Base-by-base conservation (phyloP, 2,113 vertebrate genomes). In the Chinchilla lanigera region DNA sequence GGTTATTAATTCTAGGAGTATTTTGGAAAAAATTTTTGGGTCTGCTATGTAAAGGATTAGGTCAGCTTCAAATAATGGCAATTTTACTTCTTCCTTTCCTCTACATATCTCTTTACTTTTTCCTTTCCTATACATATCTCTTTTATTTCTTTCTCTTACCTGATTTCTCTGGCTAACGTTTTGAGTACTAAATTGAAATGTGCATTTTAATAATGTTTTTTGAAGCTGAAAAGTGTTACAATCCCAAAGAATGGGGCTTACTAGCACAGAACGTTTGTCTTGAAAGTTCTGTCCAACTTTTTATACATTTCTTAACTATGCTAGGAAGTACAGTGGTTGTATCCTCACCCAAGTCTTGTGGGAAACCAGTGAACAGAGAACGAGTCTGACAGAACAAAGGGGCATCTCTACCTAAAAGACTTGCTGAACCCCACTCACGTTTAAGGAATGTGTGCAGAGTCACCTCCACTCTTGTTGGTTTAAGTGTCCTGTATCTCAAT, bases 171-270 rank as follows among this genome's bases (percentile, higher is more conserved):
- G 26, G 73, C 26, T 77, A 77, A 30, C 17, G 13, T 28, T 47
- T 47, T 8, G 13, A 77, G 22, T 47, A 77, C 44, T 30, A 77
- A 77, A 77, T 30, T 77, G 12, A 77, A 77, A 77, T 77, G 58
- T 78, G 2, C 8, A 38, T 88, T 88, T 96, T 93, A 81, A 44
- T 4, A 81, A 88, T n/a, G 9, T 81, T 95, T 7, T 81, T 8
- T 67, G 47, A 84, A 94, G 87, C 47, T n/a, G 24, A 80, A 87
- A 94, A 44, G 11, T 63, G 11, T 67, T 65, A 26, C 30, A 0
- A 1, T 54, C 14, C 71, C 61, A 93, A 85, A 75, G 4, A 71
- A 81, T 58, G 28, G 65, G 92, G 12, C 22, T 89, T 86, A 54
- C 56, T 88, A 61, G 28, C 4, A 88, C 0, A 47, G 17, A 82